phyloP scores from a whole-genome alignment of 2,888 invertebrate genomes.

The Tiliacea aurago region DNA sequence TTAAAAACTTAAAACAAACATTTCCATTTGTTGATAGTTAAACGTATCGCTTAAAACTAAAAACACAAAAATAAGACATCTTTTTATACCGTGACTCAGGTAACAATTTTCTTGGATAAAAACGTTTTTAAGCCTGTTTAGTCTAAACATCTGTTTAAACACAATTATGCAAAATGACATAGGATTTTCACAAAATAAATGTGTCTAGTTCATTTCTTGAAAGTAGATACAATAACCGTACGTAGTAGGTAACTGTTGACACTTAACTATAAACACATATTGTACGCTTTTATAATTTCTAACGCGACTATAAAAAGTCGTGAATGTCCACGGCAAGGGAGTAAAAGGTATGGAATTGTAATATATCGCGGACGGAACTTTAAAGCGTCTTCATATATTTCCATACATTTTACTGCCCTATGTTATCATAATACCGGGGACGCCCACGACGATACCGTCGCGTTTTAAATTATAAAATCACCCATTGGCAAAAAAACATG shows the following conservation, averaged over 20 bases:
- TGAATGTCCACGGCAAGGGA: neutral
- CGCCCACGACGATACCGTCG: too few species aligned
- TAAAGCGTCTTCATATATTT: neutral
- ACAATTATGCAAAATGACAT: neutral
- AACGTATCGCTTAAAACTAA: neutral
- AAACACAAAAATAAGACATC: neutral
- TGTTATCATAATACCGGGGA: neutral
- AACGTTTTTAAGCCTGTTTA: neutral
- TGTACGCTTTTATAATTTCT: neutral
- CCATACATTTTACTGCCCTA: neutral
- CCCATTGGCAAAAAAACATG: neutral
- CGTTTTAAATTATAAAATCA: neutral
- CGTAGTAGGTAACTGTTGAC: neutral
- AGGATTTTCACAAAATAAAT: neutral
- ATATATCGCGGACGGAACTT: neutral
- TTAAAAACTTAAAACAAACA: too few species aligned
- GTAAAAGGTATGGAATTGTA: neutral
- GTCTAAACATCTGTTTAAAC: neutral
- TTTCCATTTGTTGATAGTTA: neutral
- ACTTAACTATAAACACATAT: neutral
- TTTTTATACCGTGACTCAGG: neutral
- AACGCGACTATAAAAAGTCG: neutral
- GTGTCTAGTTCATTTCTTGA: neutral
- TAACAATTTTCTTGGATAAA: neutral
- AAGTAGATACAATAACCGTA: neutral